Percentiles rank a stretch among this genome's conserved stretches.
Evolutionary conservation across 2,888 invertebrate species (phyloP).

Genomic region (Argynnis bischoffii): DNA sequence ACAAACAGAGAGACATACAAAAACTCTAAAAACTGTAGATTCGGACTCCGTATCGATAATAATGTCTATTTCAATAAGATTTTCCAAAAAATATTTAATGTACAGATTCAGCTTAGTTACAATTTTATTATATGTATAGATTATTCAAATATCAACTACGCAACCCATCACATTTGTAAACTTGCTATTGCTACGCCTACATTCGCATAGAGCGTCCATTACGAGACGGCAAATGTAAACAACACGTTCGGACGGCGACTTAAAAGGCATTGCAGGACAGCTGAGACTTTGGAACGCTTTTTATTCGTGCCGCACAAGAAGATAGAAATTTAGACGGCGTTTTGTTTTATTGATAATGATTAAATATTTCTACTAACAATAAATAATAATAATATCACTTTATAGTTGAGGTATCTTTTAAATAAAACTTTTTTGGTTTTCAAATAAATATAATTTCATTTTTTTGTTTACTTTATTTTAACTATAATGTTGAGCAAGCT

Average conservation of each 20-base stretch:
- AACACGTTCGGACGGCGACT: conserved; percentile 61
- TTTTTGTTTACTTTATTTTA: too few species aligned
- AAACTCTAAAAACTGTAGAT: too few species aligned
- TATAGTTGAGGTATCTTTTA: too few species aligned
- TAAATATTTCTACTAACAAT: background rate
- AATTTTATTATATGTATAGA: too few species aligned
- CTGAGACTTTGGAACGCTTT: conserved; percentile 48
- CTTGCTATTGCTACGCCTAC: conserved; percentile 26
- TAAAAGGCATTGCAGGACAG: conserved; percentile 60
- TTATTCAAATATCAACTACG: conserved; percentile 4
- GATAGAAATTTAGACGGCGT: conserved; percentile 45
- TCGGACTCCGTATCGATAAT: too few species aligned
- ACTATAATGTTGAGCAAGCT: too few species aligned
- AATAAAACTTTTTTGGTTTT: too few species aligned
- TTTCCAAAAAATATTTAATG: too few species aligned
- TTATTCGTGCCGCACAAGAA: conserved; percentile 49
- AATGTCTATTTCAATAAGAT: too few species aligned
- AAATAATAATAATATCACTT: background rate
- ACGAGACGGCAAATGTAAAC: conserved; percentile 61
- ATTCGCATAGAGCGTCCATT: conserved; percentile 58
- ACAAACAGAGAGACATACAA: too few species aligned
- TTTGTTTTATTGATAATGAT: conserved; percentile 18
- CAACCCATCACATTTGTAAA: background rate
- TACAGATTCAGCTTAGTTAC: too few species aligned
- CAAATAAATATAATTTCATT: too few species aligned